A percentile compares a stretch with the other conserved stretches of the same genome.
Conservation (phyloP, 2,113 vertebrate genomes). For the Mus pahari region DNA sequence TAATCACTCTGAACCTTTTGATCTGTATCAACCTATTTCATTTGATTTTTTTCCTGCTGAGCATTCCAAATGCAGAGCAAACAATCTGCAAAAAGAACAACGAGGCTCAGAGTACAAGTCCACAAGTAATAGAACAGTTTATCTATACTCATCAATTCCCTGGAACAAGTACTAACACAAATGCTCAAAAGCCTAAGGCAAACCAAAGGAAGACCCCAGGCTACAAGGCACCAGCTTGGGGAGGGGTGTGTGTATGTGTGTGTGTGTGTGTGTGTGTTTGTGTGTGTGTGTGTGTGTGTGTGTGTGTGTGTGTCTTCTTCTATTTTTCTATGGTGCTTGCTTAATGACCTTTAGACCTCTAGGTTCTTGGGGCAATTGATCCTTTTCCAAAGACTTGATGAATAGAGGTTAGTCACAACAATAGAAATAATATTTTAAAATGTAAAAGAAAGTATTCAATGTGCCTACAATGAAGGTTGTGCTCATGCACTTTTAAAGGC, state of each 20-base stretch:
- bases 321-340: background rate
- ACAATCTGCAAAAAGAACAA: constrained; percentile 55
- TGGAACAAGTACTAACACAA: background rate
- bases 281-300: no score
- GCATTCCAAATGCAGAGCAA: constrained; percentile 51
- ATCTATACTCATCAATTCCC: constrained; percentile 55
- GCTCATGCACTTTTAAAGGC: background rate
- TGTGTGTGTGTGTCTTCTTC: background rate
- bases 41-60: constrained; percentile 33
- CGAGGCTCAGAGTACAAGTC: constrained; percentile 52
- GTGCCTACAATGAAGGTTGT: constrained; percentile 12
- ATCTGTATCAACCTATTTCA: constrained; percentile 22
- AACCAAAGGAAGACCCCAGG: constrained; percentile 42
- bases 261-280: no score
- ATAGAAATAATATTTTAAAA: constrained; percentile 36
- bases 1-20: background rate
- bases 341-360: constrained; percentile 33
- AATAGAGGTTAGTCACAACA: background rate
- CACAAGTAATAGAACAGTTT: constrained; percentile 52
- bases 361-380: constrained; percentile 18
- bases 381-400: constrained; percentile 2
- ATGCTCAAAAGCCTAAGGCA: constrained; percentile 33
- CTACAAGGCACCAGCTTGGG: background rate
- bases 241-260: no score
- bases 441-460: background rate